Evolutionary conservation across 1,140 invertebrate genomes (phyloP).

Genomic region (Diachasmimorpha longicaudata): DNA sequence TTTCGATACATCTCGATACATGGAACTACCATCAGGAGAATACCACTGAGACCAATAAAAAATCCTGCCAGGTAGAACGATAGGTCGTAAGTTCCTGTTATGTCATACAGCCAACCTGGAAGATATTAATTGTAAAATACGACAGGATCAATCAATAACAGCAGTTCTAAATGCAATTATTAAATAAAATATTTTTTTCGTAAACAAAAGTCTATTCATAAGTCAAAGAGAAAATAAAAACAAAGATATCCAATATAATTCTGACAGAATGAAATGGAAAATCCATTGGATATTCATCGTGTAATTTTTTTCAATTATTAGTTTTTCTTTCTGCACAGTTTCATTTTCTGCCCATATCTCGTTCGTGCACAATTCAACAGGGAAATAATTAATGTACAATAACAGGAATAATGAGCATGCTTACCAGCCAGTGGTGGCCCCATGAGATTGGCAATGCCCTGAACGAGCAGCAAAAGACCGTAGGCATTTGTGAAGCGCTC

Average conservation of each 20-base stretch:
- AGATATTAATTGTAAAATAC: constrained; percentile 35
- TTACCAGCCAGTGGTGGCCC: constrained; percentile 86
- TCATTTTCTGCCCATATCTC: too few relatives aligned
- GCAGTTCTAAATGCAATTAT: too few relatives aligned
- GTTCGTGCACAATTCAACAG: background rate
- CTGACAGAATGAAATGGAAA: too few relatives aligned
- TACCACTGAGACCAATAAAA: constrained; percentile 84
- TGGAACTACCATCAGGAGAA: constrained; percentile 75
- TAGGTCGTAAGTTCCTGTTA: constrained; percentile 78
- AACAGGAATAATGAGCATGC: background rate
- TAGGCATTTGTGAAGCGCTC: constrained; percentile 91
- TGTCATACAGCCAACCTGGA: constrained; percentile 81
- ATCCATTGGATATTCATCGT: too few relatives aligned
- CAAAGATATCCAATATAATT: too few relatives aligned
- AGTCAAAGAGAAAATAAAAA: too few relatives aligned
- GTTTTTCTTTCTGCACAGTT: too few relatives aligned
- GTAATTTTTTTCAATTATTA: too few relatives aligned
- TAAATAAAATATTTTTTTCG: too few relatives aligned
- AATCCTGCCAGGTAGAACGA: constrained; percentile 87
- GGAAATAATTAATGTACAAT: background rate
- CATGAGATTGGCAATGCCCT: constrained; percentile 86
- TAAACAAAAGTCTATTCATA: too few relatives aligned
- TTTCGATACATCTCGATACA: constrained; percentile 60
- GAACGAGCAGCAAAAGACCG: constrained; percentile 83
- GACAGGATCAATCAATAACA: too few relatives aligned